Percentiles rank a stretch among this genome's conserved stretches.
These are phyloP conservation scores for Aricia artaxerxes DNA, from an alignment of 2,888 invertebrate species.

Conservation along the genomic window DNA sequence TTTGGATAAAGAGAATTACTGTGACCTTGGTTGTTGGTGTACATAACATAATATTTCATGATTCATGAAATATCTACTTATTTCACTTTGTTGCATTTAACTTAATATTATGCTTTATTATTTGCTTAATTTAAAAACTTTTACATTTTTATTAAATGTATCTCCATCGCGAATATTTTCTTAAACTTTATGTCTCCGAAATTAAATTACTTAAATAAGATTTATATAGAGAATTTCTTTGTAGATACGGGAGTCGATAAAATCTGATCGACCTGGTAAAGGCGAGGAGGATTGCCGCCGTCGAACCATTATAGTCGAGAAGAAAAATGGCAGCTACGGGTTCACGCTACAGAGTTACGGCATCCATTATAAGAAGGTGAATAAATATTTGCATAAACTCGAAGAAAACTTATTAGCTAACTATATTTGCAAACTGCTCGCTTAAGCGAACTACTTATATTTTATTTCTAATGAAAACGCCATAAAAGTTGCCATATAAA, in stretches of 20 bases:
- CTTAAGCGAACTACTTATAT: no score
- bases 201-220: not conserved
- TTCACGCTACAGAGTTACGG: slow-evolving; percentile 99
- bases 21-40: slow-evolving; percentile 1
- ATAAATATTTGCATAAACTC: not conserved
- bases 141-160: not conserved
- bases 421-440: no score
- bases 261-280: slow-evolving; percentile 63
- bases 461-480: no score
- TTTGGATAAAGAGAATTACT: not conserved
- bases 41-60: not conserved
- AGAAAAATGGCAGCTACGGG: slow-evolving; percentile 94
- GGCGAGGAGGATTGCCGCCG: slow-evolving; percentile 91
- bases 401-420: not conserved
- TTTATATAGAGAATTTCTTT: slow-evolving; percentile 32
- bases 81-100: not conserved
- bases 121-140: not conserved
- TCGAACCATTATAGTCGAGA: slow-evolving; percentile 95
- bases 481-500: no score
- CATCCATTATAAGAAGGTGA: slow-evolving; percentile 92
- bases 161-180: not conserved
- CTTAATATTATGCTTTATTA: not conserved
- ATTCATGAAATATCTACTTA: not conserved
- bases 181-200: not conserved
- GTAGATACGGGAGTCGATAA: slow-evolving; percentile 67